A percentile compares a stretch with the other conserved stretches of the same genome.
phyloP scores from a whole-genome alignment of 1,140 invertebrate genomes.

The Papilio dardanus region DNA sequence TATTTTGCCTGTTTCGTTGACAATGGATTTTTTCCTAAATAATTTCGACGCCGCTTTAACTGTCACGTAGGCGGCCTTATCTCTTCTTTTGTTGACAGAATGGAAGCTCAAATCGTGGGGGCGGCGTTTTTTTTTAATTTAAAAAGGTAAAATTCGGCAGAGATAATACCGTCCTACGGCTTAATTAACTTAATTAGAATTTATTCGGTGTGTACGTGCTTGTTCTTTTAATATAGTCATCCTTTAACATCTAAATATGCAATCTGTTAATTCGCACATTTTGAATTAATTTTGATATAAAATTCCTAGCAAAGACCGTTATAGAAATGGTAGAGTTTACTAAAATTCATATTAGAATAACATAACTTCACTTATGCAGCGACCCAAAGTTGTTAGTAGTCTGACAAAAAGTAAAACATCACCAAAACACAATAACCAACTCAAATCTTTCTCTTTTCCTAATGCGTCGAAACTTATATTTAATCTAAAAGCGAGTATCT shows the following conservation, averaged over 20 bases:
- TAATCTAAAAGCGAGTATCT: neutral
- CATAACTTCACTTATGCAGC: too few relatives aligned
- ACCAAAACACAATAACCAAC: too few relatives aligned
- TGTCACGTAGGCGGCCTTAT: conserved; percentile 60
- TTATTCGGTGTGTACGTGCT: conserved; percentile 70
- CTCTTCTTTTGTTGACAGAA: conserved; percentile 49
- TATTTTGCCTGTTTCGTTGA: conserved; percentile 11
- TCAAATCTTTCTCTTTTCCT: neutral
- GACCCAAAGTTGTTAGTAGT: too few relatives aligned
- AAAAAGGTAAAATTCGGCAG: conserved; percentile 61
- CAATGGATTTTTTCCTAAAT: conserved; percentile 40
- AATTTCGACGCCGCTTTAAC: conserved; percentile 43
- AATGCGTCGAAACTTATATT: neutral
- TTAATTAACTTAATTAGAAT: conserved; percentile 80
- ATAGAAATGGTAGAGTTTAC: too few relatives aligned
- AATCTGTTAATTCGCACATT: conserved; percentile 38
- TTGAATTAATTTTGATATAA: too few relatives aligned
- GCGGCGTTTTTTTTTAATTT: conserved; percentile 66
- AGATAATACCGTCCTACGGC: conserved; percentile 70
- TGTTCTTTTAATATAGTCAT: conserved; percentile 58
- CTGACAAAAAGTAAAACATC: too few relatives aligned
- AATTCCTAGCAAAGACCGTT: too few relatives aligned
- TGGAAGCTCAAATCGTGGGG: conserved; percentile 40
- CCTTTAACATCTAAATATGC: conserved; percentile 47
- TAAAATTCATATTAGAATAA: too few relatives aligned